Conservation (phyloP, 2,888 invertebrate species). For the Tolmerus cingulatus region DNA sequence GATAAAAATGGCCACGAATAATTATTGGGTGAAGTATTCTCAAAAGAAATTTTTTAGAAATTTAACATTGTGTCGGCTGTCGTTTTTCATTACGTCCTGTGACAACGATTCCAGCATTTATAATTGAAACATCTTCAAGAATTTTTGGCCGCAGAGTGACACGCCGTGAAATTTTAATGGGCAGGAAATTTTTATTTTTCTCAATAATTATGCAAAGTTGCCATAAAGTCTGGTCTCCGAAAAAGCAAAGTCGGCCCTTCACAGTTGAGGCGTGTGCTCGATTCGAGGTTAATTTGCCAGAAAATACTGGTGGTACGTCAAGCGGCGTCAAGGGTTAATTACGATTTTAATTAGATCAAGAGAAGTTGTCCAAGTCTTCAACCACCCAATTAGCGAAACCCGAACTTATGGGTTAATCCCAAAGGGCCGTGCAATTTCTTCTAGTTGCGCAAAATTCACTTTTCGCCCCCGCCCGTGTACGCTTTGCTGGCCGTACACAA, state of each 20-base stretch:
- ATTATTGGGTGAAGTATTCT: background rate
- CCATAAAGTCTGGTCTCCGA: background rate
- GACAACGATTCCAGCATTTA: background rate
- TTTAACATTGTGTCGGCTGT: background rate
- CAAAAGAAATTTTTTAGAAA: background rate
- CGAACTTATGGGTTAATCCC: constrained; percentile 26
- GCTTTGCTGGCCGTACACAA: background rate
- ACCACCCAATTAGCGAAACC: constrained; percentile 24
- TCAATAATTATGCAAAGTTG: background rate
- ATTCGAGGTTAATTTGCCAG: constrained; percentile 33
- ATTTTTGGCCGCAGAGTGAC: background rate
- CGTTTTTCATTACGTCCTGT: background rate
- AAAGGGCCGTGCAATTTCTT: constrained; percentile 1
- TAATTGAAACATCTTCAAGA: background rate
- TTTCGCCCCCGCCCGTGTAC: background rate
- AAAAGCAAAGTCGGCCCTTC: background rate
- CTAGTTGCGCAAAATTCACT: constrained; percentile 21
- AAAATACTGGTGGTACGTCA: constrained; percentile 28
- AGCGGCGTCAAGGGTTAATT: constrained; percentile 25
- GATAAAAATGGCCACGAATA: background rate
- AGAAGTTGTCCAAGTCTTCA: constrained; percentile 30
- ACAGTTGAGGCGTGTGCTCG: background rate
- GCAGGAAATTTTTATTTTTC: constrained; percentile 5
- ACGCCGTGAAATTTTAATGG: constrained; percentile 13
- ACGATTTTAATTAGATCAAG: constrained; percentile 28